Conservation (phyloP, 2,888 invertebrate species). For the Melanostoma mellinum region DNA sequence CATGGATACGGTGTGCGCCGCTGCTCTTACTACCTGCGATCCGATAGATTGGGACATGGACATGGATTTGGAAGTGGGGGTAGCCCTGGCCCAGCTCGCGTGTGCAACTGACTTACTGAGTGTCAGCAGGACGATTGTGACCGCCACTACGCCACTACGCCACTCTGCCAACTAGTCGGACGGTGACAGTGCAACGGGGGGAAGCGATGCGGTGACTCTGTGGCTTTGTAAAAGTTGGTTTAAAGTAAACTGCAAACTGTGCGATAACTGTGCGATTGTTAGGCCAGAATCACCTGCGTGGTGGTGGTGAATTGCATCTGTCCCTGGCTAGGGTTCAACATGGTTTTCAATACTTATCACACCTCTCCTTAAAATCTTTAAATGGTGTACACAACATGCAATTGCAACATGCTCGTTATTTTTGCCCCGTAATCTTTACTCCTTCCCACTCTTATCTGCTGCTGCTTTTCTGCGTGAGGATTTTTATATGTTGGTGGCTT, state of each 20-base stretch:
- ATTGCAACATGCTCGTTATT: conserved; percentile 73
- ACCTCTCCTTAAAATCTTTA: conserved; percentile 73
- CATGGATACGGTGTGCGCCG: conserved; percentile 63
- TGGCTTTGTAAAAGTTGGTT: conserved; percentile 21
- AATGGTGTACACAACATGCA: conserved; percentile 73
- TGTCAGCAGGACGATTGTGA: conserved; percentile 62
- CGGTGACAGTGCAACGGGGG: neutral
- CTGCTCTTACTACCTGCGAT: conserved; percentile 66
- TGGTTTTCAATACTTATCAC: conserved; percentile 72
- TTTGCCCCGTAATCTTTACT: conserved; percentile 61
- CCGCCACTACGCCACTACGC: conserved; percentile 25
- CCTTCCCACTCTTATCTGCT: conserved; percentile 67
- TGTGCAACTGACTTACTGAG: conserved; percentile 66
- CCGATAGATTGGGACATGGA: conserved; percentile 62
- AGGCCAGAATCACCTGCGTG: conserved; percentile 66
- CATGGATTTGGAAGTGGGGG: conserved; percentile 55
- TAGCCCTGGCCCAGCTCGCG: conserved; percentile 49
- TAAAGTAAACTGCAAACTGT: conserved; percentile 60
- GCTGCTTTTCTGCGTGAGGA: conserved; percentile 54
- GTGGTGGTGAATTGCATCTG: conserved; percentile 63
- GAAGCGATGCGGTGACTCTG: conserved; percentile 2
- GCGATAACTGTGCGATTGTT: conserved; percentile 66
- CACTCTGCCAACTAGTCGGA: neutral
- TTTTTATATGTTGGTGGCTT: conserved; percentile 28
- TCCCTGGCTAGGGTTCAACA: conserved; percentile 66